Evolutionary conservation across 2,888 invertebrate genomes (phyloP).

Genomic region (Diachrysia chrysitis): DNA sequence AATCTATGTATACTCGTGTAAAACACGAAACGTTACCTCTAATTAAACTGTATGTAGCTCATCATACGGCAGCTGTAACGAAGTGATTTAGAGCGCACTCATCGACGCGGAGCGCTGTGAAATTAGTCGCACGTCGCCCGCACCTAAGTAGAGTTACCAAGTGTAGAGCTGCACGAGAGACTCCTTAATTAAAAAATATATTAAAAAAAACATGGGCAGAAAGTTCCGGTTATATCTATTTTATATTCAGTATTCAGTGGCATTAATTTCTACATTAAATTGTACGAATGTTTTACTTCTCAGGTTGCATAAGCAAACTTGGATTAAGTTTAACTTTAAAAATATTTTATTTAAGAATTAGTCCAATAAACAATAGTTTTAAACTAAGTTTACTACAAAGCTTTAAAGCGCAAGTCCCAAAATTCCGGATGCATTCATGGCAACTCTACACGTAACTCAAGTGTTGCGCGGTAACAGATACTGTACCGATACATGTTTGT

Average conservation of each 20-base stretch:
- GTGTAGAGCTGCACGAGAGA: background rate
- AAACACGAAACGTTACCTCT: slow-evolving; percentile 24
- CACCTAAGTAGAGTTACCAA: background rate
- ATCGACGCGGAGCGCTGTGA: slow-evolving; percentile 67
- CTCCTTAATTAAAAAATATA: background rate
- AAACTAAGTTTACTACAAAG: background rate
- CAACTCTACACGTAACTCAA: background rate
- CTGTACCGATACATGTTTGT: background rate
- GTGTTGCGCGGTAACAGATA: slow-evolving; percentile 3
- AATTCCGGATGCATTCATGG: background rate
- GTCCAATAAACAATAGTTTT: too few relatives aligned
- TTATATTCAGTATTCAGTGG: too few relatives aligned
- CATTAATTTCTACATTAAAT: too few relatives aligned
- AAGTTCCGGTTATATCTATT: too few relatives aligned
- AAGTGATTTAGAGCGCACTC: slow-evolving; percentile 67
- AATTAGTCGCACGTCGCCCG: slow-evolving; percentile 66
- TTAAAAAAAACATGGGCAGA: background rate
- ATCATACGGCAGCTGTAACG: slow-evolving; percentile 59
- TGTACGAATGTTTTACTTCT: too few relatives aligned
- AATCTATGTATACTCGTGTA: background rate
- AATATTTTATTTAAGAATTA: too few relatives aligned
- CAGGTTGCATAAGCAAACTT: too few relatives aligned
- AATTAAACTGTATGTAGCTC: slow-evolving; percentile 52
- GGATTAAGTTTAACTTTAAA: too few relatives aligned
- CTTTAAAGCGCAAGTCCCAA: background rate